phyloP scores from a whole-genome alignment of 2,888 invertebrate genomes.

The Hypsopygia costalis region DNA sequence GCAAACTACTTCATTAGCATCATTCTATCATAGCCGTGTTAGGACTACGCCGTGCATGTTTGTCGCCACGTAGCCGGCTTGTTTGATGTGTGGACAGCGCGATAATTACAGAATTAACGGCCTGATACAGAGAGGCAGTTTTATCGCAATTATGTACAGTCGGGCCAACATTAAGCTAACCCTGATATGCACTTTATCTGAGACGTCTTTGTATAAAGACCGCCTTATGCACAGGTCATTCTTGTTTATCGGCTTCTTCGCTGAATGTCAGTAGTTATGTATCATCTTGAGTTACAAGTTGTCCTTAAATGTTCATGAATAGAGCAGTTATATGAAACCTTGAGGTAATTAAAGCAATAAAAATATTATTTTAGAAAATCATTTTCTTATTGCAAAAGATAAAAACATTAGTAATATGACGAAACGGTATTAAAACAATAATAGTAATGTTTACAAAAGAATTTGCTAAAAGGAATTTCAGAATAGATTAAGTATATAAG shows the following conservation, averaged over 20 bases:
- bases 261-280: conserved; percentile 27
- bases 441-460: too few species aligned
- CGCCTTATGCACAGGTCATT: neutral
- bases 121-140: conserved; percentile 52
- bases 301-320: too few species aligned
- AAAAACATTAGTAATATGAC: too few species aligned
- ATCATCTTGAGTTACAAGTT: conserved; percentile 22
- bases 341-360: too few species aligned
- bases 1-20: conserved; percentile 32
- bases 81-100: conserved; percentile 55
- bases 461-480: too few species aligned
- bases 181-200: conserved; percentile 3
- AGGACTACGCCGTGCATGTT: conserved; percentile 31
- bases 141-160: conserved; percentile 54
- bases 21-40: conserved; percentile 21
- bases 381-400: too few species aligned
- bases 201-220: neutral
- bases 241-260: too few species aligned
- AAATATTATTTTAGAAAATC: too few species aligned
- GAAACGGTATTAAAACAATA: too few species aligned
- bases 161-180: neutral
- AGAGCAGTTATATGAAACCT: too few species aligned
- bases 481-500: too few species aligned
- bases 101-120: conserved; percentile 66
- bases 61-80: conserved; percentile 42